A percentile compares a stretch with the other conserved stretches of the same genome.
Evolutionary conservation across 2,888 invertebrate species (phyloP).

Genomic region (Dryococelus australis): DNA sequence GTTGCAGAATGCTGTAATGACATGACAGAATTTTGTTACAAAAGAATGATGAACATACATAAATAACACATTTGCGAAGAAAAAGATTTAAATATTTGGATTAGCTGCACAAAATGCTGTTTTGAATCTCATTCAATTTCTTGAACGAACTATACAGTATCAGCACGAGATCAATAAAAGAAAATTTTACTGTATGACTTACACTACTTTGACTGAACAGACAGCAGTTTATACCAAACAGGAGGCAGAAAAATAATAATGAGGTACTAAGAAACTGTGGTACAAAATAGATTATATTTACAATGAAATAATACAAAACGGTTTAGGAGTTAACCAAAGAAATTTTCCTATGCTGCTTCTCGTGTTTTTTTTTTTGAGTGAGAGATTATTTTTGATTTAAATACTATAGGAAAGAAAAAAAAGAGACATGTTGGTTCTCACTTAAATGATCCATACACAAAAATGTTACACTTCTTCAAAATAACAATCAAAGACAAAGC

Average conservation of each 20-base stretch:
- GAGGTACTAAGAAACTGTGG: background rate
- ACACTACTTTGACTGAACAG: background rate
- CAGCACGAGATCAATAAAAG: background rate
- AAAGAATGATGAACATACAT: background rate
- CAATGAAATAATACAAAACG: background rate
- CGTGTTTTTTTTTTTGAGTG: background rate
- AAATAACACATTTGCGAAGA: background rate
- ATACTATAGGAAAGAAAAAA: background rate
- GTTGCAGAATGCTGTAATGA: background rate
- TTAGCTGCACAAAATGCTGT: background rate
- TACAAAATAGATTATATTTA: background rate
- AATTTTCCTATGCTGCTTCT: background rate
- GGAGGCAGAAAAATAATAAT: background rate
- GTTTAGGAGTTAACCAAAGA: background rate
- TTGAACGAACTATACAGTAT: background rate
- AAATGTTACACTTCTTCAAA: constrained; percentile 10
- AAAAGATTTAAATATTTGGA: background rate
- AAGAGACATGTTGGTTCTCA: background rate
- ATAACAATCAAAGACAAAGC: background rate
- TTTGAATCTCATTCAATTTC: background rate
- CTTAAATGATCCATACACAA: background rate
- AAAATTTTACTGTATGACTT: background rate
- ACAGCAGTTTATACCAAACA: background rate
- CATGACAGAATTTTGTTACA: background rate
- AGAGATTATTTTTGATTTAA: background rate